Percentiles rank a stretch among this genome's conserved stretches.
These are phyloP conservation scores for Euthynnus affinis DNA, from an alignment of 2,797 vertebrate species.

Conservation along the genomic window DNA sequence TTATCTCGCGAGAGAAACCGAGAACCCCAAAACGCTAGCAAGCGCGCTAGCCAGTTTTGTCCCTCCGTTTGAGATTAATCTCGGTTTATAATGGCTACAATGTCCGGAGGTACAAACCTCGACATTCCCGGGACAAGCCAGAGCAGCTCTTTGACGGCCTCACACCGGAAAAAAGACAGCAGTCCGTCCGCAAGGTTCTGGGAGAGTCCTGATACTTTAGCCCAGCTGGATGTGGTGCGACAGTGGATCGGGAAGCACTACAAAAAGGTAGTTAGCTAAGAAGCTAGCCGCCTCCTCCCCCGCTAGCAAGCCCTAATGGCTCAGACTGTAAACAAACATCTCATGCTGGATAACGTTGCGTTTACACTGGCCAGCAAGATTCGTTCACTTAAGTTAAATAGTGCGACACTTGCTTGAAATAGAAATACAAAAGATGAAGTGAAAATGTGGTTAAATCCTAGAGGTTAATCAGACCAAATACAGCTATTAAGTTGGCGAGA, in stretches of 20 bases:
- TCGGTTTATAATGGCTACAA: slow-evolving; percentile 75
- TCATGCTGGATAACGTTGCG: slow-evolving; percentile 16
- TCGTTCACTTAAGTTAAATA: not conserved
- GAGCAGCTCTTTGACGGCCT: slow-evolving; percentile 51
- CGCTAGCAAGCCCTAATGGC: slow-evolving; percentile 35
- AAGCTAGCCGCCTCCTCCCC: slow-evolving; percentile 65
- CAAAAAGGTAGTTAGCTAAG: slow-evolving; percentile 90
- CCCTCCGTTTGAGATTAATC: slow-evolving; percentile 55
- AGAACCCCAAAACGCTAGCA: slow-evolving; percentile 64
- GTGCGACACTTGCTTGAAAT: not conserved
- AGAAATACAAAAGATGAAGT: not conserved
- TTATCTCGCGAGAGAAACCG: slow-evolving; percentile 68
- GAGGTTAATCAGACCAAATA: not conserved
- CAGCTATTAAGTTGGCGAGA: not conserved
- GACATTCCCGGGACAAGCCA: slow-evolving; percentile 70
- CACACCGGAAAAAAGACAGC: slow-evolving; percentile 90
- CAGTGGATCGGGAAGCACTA: slow-evolving; percentile 95
- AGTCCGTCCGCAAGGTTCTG: slow-evolving; percentile 91
- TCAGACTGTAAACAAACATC: slow-evolving; percentile 73
- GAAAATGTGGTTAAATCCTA: not conserved
- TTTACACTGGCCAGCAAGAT: slow-evolving; percentile 3
- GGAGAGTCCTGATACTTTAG: slow-evolving; percentile 92
- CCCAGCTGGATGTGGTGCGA: slow-evolving; percentile 92
- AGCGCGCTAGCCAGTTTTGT: slow-evolving; percentile 75
- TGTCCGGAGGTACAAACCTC: slow-evolving; percentile 78